Conservation (phyloP, 2,113 vertebrate genomes). For the Notothenia rossii region DNA sequence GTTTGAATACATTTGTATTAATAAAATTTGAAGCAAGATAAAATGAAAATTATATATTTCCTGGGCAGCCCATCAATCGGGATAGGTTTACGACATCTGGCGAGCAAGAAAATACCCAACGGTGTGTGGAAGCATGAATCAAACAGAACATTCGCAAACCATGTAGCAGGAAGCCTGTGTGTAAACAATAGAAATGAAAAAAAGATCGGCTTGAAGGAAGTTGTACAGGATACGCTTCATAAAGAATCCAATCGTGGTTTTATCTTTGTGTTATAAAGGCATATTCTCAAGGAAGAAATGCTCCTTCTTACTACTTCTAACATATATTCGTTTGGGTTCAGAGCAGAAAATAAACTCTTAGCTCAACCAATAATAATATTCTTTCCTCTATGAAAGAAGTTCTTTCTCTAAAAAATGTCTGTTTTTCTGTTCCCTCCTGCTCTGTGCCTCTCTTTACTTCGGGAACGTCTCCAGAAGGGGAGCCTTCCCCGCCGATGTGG, state of each 20-base stretch:
- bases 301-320: not conserved
- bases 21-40: not conserved
- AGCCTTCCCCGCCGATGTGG: slow-evolving; percentile 85
- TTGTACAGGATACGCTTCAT: slow-evolving; percentile 3
- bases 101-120: not conserved
- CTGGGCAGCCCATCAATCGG: not conserved
- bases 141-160: slow-evolving; percentile 10
- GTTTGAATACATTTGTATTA: not conserved
- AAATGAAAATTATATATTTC: not conserved
- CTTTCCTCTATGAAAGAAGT: not conserved
- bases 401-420: not conserved
- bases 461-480: slow-evolving; percentile 87
- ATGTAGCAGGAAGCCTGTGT: slow-evolving; percentile 14
- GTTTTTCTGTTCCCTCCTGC: slow-evolving; percentile 51
- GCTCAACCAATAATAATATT: not conserved
- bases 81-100: slow-evolving; percentile 5
- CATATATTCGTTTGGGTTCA: too few relatives aligned
- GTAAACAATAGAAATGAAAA: slow-evolving; percentile 33
- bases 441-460: slow-evolving; percentile 74
- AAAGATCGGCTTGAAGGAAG: slow-evolving; percentile 26
- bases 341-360: not conserved
- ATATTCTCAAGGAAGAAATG: not conserved
- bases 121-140: slow-evolving; percentile 10
- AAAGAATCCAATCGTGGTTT: not conserved
- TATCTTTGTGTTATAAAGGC: not conserved